These are phyloP conservation scores for Nipponacmea schrenckii DNA, from an alignment of 2,888 invertebrate genomes.

Conservation along the genomic window DNA sequence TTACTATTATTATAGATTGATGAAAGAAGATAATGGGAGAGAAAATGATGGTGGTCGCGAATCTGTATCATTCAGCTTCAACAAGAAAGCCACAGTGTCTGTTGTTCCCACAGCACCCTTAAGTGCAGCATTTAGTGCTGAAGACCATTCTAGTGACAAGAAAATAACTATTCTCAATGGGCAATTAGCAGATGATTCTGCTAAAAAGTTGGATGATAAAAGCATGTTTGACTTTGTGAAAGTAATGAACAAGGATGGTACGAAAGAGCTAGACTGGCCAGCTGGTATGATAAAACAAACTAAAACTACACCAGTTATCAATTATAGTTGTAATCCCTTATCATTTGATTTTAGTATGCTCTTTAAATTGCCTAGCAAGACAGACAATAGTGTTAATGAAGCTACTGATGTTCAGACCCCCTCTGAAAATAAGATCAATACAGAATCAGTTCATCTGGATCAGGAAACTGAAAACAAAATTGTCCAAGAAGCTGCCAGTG, in stretches of 20 bases:
- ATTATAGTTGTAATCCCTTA: slow-evolving; percentile 64
- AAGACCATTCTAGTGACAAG: background rate
- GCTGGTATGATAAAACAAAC: slow-evolving; percentile 62
- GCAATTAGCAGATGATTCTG: background rate
- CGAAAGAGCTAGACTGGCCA: slow-evolving; percentile 61
- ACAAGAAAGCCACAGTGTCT: background rate
- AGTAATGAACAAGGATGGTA: slow-evolving; percentile 55
- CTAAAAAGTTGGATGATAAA: background rate
- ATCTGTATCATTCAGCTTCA: background rate
- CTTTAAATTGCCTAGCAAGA: slow-evolving; percentile 21
- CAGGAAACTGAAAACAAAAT: slow-evolving; percentile 26
- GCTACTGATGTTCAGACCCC: background rate
- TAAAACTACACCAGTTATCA: slow-evolving; percentile 48
- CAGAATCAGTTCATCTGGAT: background rate
- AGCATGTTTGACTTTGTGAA: slow-evolving; percentile 40
- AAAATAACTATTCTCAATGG: background rate
- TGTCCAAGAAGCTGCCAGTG: slow-evolving; percentile 32
- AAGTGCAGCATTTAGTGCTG: background rate
- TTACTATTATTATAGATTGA: too few species aligned
- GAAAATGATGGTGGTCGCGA: background rate
- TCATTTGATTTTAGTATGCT: slow-evolving; percentile 60
- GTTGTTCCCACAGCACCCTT: background rate
- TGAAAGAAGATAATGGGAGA: background rate
- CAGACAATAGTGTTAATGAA: background rate
- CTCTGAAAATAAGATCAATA: background rate